Evolutionary conservation across 2,888 invertebrate species (phyloP), one percentile per base, ranked within the genome.

Genomic region (Sialis lutaria): DNA sequence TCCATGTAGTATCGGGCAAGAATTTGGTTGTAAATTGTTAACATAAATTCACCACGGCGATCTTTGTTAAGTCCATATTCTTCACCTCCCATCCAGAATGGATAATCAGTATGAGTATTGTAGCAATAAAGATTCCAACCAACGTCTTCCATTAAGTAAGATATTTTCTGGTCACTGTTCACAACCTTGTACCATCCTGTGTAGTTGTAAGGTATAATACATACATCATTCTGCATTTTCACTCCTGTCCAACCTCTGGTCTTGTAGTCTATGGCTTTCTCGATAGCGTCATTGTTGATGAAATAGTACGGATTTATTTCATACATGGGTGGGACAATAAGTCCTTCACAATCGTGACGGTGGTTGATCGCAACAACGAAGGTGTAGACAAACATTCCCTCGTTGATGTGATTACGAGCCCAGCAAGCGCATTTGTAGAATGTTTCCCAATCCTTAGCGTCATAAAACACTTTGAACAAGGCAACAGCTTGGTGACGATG

Each of bases 61-160:
- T 75, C 74, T 53, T 74, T 71, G 35, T 64, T 57, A 44, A 72
- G 57, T 50, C 69, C 65, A 53, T 69, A 70, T 42, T 69, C 67
- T n/a, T 69, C 63, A 47, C 72, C 72, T 49, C 72, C 68, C 57
- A 81, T 67, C 76, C 79, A 81, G 58, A 65, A 69, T 4, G 83
- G 79, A 56, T 74, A 77, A 48, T 73, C 67, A 53, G 79, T 59
- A 53, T 74, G 70, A 52, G 64, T 59, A 58, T 76, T 72, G 61
- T 77, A 77, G 65, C 80, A 79, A 57, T 70, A 74, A 32, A 73
- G 56, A 60, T 80, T 84, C 44, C 82, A 65, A 47, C 73, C 77
- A 47, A 78, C 65, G 60, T 87, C 86, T 56, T 85, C 80, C n/a
- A 77, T 78, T 66, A 76, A 83, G 64, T 86, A 86, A 33, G 70